A percentile compares a stretch with the other conserved stretches of the same genome.
These are phyloP conservation scores for Hypanus sabinus DNA, from an alignment of 2,113 vertebrate species.

Conservation along the genomic window DNA sequence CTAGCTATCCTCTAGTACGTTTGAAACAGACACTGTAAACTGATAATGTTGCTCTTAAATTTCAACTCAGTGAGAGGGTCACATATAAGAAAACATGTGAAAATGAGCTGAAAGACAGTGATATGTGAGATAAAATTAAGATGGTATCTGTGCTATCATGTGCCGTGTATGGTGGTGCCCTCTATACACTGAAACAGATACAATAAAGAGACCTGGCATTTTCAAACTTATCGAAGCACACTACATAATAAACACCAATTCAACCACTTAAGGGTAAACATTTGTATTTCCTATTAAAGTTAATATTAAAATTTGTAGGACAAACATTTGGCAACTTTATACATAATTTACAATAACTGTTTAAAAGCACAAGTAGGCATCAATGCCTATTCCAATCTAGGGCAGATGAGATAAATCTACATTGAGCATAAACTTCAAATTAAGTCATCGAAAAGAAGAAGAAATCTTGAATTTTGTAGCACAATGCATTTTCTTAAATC, in stretches of 20 bases:
- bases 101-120: too few relatives aligned
- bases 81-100: too few relatives aligned
- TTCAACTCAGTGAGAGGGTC: too few relatives aligned
- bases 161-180: too few relatives aligned
- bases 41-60: too few relatives aligned
- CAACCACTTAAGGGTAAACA: background rate
- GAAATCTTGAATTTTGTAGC: background rate
- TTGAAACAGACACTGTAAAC: too few relatives aligned
- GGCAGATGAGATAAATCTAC: background rate
- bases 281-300: conserved; percentile 5
- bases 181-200: background rate
- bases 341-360: conserved; percentile 31
- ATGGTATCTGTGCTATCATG: too few relatives aligned
- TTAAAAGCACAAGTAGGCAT: conserved; percentile 7
- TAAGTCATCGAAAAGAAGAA: background rate
- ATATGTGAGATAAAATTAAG: too few relatives aligned
- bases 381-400: background rate
- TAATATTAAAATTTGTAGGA: conserved; percentile 17
- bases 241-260: background rate
- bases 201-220: background rate
- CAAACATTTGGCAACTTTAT: conserved; percentile 22
- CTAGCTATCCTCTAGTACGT: too few relatives aligned
- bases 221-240: background rate
- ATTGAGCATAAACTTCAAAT: background rate
- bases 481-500: background rate